Conservation (phyloP, 2,797 vertebrate species). For the Acipenser ruthenus region DNA sequence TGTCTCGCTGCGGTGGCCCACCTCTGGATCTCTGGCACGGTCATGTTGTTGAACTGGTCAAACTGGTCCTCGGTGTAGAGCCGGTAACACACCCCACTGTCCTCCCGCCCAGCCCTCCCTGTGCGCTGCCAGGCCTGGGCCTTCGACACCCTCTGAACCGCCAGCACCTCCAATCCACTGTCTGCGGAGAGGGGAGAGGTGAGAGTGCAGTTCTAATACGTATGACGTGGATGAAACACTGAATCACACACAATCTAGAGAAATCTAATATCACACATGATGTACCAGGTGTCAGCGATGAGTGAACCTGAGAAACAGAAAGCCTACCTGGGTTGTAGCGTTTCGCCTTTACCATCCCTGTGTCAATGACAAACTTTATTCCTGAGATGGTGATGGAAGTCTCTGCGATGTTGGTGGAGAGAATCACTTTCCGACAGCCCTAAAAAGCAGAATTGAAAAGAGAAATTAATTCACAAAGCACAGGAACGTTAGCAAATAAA, state of each 20-base stretch:
- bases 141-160: constrained; percentile 88
- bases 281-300: neutral
- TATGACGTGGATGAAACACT: neutral
- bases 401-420: constrained; percentile 97
- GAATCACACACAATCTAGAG: neutral
- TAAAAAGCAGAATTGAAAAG: constrained; percentile 33
- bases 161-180: constrained; percentile 84
- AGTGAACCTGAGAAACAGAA: neutral
- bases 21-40: constrained; percentile 93
- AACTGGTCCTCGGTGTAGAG: constrained; percentile 94
- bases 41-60: constrained; percentile 78
- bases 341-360: constrained; percentile 97
- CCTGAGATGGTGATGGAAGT: constrained; percentile 92
- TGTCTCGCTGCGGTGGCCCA: constrained; percentile 27
- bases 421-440: constrained; percentile 89
- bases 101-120: constrained; percentile 82
- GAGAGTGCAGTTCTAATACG: neutral
- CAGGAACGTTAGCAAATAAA: no score
- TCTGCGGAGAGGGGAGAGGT: constrained; percentile 46
- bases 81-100: constrained; percentile 80
- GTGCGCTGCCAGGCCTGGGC: constrained; percentile 95
- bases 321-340: constrained; percentile 84
- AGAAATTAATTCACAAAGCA: no score
- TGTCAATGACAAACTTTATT: constrained; percentile 91
- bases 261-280: neutral